A percentile compares a stretch with the other conserved stretches of the same genome.
phyloP scores from a whole-genome alignment of 1,140 invertebrate genomes.

The Zaprionus ornatus region DNA sequence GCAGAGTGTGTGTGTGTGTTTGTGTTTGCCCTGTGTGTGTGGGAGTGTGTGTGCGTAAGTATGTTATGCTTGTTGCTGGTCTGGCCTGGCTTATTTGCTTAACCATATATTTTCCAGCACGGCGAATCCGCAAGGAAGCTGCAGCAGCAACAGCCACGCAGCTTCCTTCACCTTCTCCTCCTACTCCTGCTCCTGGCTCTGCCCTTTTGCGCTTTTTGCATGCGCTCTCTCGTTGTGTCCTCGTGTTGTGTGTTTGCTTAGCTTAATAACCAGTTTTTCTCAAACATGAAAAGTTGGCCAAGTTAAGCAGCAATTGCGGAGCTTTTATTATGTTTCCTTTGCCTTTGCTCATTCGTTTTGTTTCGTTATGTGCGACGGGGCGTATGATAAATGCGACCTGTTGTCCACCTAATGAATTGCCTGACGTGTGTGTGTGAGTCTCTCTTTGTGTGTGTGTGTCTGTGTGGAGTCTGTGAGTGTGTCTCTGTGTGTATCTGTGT shows the following conservation, averaged over 20 bases:
- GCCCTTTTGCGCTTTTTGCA: slow-evolving; percentile 20
- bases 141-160: slow-evolving; percentile 19
- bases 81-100: slow-evolving; percentile 46
- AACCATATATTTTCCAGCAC: slow-evolving; percentile 36
- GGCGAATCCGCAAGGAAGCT: slow-evolving; percentile 33
- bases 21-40: slow-evolving; percentile 1
- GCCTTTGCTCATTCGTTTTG: neutral
- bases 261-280: slow-evolving; percentile 80
- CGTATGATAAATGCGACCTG: slow-evolving; percentile 71
- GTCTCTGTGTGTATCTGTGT: neutral
- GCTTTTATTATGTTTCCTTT: slow-evolving; percentile 53
- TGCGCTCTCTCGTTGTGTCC: neutral
- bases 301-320: slow-evolving; percentile 68
- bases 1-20: neutral
- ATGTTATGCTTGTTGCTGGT: slow-evolving; percentile 32
- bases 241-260: slow-evolving; percentile 60
- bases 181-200: neutral
- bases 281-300: slow-evolving; percentile 72
- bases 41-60: slow-evolving; percentile 3
- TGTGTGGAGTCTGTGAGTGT: neutral
- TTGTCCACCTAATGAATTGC: slow-evolving; percentile 64
- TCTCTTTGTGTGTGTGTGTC: slow-evolving; percentile 4
- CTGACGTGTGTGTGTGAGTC: slow-evolving; percentile 10
- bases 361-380: slow-evolving; percentile 44
- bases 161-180: neutral